These are phyloP conservation scores for Latrodectus geometricus DNA, from an alignment of 1,140 invertebrate species.

Conservation along the genomic window DNA sequence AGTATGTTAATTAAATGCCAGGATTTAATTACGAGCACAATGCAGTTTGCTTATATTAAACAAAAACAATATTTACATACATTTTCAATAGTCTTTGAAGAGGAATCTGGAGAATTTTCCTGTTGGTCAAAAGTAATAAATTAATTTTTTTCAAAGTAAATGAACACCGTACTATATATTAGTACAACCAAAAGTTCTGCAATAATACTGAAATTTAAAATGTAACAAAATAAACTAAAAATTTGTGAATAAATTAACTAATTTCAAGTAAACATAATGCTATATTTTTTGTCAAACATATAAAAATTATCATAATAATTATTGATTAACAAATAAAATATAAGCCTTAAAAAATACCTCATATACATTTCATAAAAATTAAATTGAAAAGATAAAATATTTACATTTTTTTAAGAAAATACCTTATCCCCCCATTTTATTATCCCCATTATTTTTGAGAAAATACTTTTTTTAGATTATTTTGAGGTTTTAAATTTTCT, in stretches of 20 bases:
- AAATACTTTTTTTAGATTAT: no score
- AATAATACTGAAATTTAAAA: background rate
- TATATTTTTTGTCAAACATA: background rate
- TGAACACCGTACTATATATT: background rate
- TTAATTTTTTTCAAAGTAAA: no score
- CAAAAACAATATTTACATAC: slow-evolving; percentile 48
- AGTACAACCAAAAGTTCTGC: background rate
- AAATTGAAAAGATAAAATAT: no score
- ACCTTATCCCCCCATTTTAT: no score
- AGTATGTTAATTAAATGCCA: background rate
- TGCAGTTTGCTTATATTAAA: background rate
- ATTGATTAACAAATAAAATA: no score
- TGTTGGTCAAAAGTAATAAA: slow-evolving; percentile 46
- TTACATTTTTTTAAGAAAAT: no score
- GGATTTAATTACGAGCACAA: background rate
- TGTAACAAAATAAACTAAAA: background rate
- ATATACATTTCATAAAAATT: no score
- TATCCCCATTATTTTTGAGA: no score
- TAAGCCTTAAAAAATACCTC: no score
- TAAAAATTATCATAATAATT: no score
- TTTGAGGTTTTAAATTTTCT: no score
- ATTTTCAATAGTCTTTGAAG: slow-evolving; percentile 35
- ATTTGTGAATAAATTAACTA: background rate
- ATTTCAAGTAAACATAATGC: background rate
- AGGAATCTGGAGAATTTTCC: slow-evolving; percentile 28